A percentile compares a stretch with the other conserved stretches of the same genome.
Conservation (phyloP, 2,888 invertebrate species). For the Cetonia aurata region DNA sequence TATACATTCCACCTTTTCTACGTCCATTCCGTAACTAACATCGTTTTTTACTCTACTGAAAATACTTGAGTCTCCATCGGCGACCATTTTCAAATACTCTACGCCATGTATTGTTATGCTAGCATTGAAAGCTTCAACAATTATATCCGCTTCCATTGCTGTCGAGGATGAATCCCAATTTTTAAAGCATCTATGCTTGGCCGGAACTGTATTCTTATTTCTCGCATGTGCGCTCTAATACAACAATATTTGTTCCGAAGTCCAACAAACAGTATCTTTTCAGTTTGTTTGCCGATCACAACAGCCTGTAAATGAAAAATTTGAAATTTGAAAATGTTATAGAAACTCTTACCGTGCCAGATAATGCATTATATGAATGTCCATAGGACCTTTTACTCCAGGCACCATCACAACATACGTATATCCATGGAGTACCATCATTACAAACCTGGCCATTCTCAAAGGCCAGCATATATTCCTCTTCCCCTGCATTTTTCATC, state of each 20-base stretch:
- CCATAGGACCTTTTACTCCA: conserved; percentile 44
- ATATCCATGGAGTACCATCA: conserved; percentile 36
- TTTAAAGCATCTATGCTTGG: conserved; percentile 54
- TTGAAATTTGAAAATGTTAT: too few relatives aligned
- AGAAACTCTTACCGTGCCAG: conserved; percentile 9
- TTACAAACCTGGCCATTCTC: conserved; percentile 6
- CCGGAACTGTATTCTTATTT: background rate
- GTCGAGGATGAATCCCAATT: conserved; percentile 59
- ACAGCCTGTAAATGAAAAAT: conserved; percentile 8
- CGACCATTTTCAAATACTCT: conserved; percentile 56
- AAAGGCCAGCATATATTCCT: conserved; percentile 25
- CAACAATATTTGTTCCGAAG: conserved; percentile 6
- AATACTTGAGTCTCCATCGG: conserved; percentile 62
- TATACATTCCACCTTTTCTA: conserved; percentile 58
- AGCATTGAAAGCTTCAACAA: conserved; percentile 57
- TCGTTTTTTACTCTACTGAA: conserved; percentile 53
- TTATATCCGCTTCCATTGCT: conserved; percentile 60
- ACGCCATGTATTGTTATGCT: conserved; percentile 56
- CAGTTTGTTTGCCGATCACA: background rate
- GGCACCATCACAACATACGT: conserved; percentile 41
- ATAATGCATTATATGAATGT: conserved; percentile 27
- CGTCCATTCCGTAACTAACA: conserved; percentile 51
- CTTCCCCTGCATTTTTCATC: conserved; percentile 34
- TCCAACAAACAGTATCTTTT: conserved; percentile 1
- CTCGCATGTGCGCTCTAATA: background rate